Evolutionary conservation across 2,797 vertebrate species (phyloP), one percentile per base, ranked within the genome.

Genomic region (Poecilia wingei): DNA sequence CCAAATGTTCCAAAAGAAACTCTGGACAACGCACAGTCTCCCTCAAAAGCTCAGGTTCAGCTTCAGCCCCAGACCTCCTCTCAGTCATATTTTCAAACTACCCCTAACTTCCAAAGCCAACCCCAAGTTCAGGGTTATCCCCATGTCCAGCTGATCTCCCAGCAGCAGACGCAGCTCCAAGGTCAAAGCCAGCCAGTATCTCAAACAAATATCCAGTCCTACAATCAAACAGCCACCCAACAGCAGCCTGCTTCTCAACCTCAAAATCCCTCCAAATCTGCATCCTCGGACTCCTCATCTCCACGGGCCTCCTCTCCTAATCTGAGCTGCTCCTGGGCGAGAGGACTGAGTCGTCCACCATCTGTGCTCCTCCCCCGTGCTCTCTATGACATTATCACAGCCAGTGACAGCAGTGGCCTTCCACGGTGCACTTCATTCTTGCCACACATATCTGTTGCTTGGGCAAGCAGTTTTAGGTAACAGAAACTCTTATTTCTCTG

Each of bases 361-460:
- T 89, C 97, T 2, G 96, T 99, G 91, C 97, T 99, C 79, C 96
- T 99, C 77, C 97, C 98, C 66, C 98, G 96, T 76, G 91, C 97
- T 14, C 96, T 98, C 36, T 98, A 99, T 0, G 97, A 99, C 84
- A 94, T 99, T 66, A 93, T 99, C 80, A 97, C 96, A 12, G 96
- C 96, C 82, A 97, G 96, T 0, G 98, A 99, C 86, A 94, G 97
- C 92, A 97, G 97, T 0, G 97, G 98, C 13, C 96, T 99, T 85
- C 97, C 98, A 28, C 97, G 98, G 72, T 97, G 97, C 0, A 97
- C 98, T 43, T 98, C 98, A 0, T 98, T 99, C 84, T 94, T 99
- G 89, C 98, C 98, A 3, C 96, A 98, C 39, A 96, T 95, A 83
- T 97, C 96, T 0, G 97, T 99, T 9, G 96, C 95, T 77, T 99